Evolutionary conservation across 2,113 vertebrate genomes (phyloP), one percentile per base, ranked within the genome.

Genomic region (Proterorhinus semilunaris): DNA sequence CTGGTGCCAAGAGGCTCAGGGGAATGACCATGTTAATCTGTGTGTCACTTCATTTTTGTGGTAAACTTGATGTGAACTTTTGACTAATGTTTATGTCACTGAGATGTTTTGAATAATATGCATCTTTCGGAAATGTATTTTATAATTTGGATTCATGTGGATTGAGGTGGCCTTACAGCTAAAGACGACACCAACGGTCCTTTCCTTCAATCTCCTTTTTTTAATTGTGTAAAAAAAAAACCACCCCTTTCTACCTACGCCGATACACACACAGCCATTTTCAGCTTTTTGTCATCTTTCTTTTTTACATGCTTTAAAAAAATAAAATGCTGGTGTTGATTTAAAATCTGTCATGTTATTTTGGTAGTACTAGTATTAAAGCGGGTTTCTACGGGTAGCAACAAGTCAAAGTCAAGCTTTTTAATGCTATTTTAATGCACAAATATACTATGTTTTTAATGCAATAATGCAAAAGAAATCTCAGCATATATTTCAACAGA

Each of bases 91-190:
- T 49, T 21, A 55, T 55, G 66, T 83, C 85, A 84, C 70, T 68
- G 68, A 87, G 78, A 79, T 66, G 11, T 87, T 75, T 82, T 75
- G 83, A 77, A 85, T 36, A 36, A 36, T 87, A 84, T 71, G 67
- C 82, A 79, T 86, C 79, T 76, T 77, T 58, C 81, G 62, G 61
- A 77, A 81, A 72, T 87, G 82, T 88, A 67, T 82, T 84, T 72
- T 79, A 36, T 84, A 78, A 83, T 83, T 78, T 74, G 87, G 78
- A 88, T 84, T 87, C 91, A 76, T 84, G 89, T 89, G 87, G 87
- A 83, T 82, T 86, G 86, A 87, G 86, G 90, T 90, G 92, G 91
- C 91, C 91, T 93, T 92, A 90, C 79, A 90, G 82, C 81, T 84
- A 81, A 86, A 90, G 76, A 51, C 55, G 73, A 83, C 80, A 50